Base-by-base conservation (phyloP, 2,797 vertebrate genomes). In the Pseudochaenichthys georgianus region DNA sequence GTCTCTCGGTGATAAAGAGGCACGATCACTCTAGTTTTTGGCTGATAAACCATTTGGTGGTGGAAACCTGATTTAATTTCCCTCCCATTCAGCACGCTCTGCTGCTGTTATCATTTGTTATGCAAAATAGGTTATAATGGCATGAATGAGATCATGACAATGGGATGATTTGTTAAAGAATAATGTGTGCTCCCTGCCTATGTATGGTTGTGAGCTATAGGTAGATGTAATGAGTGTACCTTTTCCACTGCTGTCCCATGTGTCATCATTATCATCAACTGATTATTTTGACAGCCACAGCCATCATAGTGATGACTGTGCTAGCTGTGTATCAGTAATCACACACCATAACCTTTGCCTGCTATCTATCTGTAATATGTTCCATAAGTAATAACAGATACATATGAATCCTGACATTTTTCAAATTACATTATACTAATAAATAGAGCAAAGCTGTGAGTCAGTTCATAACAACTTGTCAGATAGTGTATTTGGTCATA, bases 101-200 rank as follows among this genome's bases (percentile, higher is more conserved):
- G 7, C 75, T 48, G 62, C 83, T 54, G 61, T 82, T 68, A 57
- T 87, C 72, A 75, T 79, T 77, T 65, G 52, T 78, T 23, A 72
- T 41, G 59, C 67, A 72, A 83, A 89, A 81, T 73, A 72, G 81
- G 46, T 78, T 64, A 60, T 73, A 82, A 89, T 86, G 87, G 82
- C 81, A 68, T 75, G 78, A 85, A 70, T 63, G 70, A 84, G 55
- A 80, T 86, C 23, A 31, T 73, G 70, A 77, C 90, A 85, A 85
- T 83, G 62, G 70, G 53, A 13, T 85, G 85, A 89, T 84, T 83
- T 74, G 64, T 34, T 62, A 58, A 73, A 67, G 53, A 79, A 77
- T 87, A 45, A 62, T 51, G 31, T 52, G 60, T 23, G 55, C 72
- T 80, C 2, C 45, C 50, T 42, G 53, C 72, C n/a, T n/a, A 3